Evolutionary conservation across 2,797 vertebrate species (phyloP).

Genomic region (Pelobates cultripes): DNA sequence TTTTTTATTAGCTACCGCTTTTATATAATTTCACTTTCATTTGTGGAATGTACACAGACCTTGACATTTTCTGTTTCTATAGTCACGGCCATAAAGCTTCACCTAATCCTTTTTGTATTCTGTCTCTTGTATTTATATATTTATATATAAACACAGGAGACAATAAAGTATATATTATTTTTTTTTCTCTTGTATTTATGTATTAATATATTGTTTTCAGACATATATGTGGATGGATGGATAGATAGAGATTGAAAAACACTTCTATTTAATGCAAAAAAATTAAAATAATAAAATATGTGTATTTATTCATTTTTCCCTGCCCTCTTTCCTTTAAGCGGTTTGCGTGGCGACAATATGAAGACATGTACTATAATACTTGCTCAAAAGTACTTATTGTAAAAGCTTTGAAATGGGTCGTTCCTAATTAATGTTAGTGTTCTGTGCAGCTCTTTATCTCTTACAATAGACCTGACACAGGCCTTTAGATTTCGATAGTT

Average conservation of each 20-base stretch:
- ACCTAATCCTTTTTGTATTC: conserved; percentile 50
- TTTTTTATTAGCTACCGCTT: conserved; percentile 75
- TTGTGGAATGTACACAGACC: conserved; percentile 68
- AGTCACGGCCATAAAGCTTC: conserved; percentile 57
- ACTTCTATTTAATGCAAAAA: no score
- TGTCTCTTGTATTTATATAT: conserved; percentile 9
- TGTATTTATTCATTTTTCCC: no score
- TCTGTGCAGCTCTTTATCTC: neutral
- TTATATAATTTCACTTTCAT: conserved; percentile 71
- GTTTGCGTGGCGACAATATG: no score
- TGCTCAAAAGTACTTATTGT: conserved; percentile 5
- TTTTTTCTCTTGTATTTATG: neutral
- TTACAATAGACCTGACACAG: no score
- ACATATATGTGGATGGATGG: neutral
- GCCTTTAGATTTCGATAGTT: no score
- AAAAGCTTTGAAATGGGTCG: neutral
- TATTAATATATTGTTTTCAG: no score
- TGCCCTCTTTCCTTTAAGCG: no score
- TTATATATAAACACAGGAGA: neutral
- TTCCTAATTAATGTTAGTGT: neutral
- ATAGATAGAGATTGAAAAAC: neutral
- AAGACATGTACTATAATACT: no score
- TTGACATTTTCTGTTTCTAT: conserved; percentile 63
- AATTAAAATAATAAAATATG: no score
- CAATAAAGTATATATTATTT: no score